A percentile compares a stretch with the other conserved stretches of the same genome.
Evolutionary conservation across 2,797 vertebrate genomes (phyloP).

Genomic region (Anguilla anguilla): DNA sequence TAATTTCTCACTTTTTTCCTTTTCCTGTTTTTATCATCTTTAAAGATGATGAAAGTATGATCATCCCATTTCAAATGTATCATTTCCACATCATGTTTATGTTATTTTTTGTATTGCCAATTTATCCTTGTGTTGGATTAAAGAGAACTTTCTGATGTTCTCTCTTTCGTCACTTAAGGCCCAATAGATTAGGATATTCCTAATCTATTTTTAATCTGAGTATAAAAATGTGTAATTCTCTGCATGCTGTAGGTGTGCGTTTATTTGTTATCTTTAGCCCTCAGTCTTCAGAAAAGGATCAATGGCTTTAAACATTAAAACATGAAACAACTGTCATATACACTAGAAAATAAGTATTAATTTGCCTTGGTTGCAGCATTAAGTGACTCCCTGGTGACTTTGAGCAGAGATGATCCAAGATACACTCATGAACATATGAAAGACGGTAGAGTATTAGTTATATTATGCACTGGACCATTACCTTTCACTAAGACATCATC

Average conservation of each 20-base stretch:
- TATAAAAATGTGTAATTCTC: slow-evolving; percentile 1
- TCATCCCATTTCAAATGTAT: slow-evolving; percentile 22
- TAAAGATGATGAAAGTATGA: neutral
- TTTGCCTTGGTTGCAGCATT: slow-evolving; percentile 76
- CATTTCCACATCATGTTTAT: slow-evolving; percentile 5
- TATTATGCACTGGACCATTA: slow-evolving; percentile 35
- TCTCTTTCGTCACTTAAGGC: slow-evolving; percentile 20
- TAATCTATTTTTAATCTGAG: slow-evolving; percentile 13
- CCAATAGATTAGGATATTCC: slow-evolving; percentile 17
- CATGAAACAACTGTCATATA: slow-evolving; percentile 31
- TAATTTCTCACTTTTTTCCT: neutral
- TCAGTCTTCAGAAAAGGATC: slow-evolving; percentile 11
- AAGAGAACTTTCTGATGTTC: slow-evolving; percentile 27
- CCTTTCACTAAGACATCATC: slow-evolving; percentile 27
- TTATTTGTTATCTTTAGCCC: neutral
- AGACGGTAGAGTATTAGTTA: slow-evolving; percentile 74
- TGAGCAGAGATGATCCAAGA: slow-evolving; percentile 77
- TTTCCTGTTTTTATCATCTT: slow-evolving; percentile 1
- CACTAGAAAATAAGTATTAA: slow-evolving; percentile 58
- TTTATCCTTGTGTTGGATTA: slow-evolving; percentile 19
- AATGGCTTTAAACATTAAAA: slow-evolving; percentile 17
- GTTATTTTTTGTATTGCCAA: slow-evolving; percentile 12
- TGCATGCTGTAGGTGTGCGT: slow-evolving; percentile 18
- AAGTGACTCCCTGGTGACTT: slow-evolving; percentile 75
- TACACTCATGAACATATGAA: slow-evolving; percentile 77